Evolutionary conservation across 2,797 vertebrate genomes (phyloP).

Genomic region (Ctenopoma multispine): DNA sequence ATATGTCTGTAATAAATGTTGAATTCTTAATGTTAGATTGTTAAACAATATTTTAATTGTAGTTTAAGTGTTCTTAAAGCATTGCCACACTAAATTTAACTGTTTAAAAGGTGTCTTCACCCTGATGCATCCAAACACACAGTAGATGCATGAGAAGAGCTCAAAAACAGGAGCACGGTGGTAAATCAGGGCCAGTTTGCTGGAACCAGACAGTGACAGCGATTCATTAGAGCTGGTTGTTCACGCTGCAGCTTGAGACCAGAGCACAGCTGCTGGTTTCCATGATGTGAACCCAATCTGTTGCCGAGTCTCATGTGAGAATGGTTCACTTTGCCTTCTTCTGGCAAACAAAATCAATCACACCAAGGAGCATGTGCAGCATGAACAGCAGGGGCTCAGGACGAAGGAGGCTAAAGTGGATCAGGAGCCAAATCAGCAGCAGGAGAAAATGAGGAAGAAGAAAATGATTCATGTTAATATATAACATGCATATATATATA

Average conservation of each 20-base stretch:
- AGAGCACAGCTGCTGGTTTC: constrained; percentile 65
- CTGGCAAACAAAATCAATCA: constrained; percentile 63
- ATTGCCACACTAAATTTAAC: no score
- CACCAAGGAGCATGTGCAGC: constrained; percentile 41
- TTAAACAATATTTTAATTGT: neutral
- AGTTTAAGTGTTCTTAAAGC: no score
- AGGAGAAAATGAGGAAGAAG: constrained; percentile 26
- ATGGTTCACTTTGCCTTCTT: constrained; percentile 54
- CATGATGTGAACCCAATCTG: constrained; percentile 41
- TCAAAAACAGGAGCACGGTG: constrained; percentile 29
- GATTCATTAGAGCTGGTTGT: constrained; percentile 60
- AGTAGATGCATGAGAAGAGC: constrained; percentile 12
- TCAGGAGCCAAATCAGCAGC: constrained; percentile 55
- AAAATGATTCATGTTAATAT: constrained; percentile 28
- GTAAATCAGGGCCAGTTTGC: constrained; percentile 44
- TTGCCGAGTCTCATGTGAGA: constrained; percentile 42
- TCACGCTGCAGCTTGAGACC: constrained; percentile 61
- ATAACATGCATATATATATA: constrained; percentile 1
- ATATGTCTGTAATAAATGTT: no score
- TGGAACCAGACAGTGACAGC: constrained; percentile 60
- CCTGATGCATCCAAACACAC: constrained; percentile 5
- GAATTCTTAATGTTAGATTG: no score
- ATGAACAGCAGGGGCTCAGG: constrained; percentile 53
- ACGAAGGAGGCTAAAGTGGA: constrained; percentile 45
- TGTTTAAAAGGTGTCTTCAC: neutral